Percentiles rank a stretch among this genome's conserved stretches.
Conservation (phyloP, 2,113 vertebrate species). For the Bothrops jararaca region DNA sequence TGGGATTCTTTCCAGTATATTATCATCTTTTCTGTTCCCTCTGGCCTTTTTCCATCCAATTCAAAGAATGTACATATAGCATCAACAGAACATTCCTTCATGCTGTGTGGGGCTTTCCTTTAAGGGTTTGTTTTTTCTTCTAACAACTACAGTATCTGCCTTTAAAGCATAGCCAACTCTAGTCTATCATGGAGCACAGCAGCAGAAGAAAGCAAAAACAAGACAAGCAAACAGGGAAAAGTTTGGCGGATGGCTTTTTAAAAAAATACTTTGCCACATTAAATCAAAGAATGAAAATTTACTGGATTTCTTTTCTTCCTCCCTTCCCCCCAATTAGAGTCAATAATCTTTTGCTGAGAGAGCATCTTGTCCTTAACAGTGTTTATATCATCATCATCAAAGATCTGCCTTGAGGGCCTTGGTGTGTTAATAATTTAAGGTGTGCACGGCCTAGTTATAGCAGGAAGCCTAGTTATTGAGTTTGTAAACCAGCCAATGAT, state of each 20-base stretch:
- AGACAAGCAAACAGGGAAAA: conserved; percentile 54
- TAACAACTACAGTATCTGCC: conserved; percentile 56
- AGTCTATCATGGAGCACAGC: conserved; percentile 38
- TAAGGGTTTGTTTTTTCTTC: conserved; percentile 55
- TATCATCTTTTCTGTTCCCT: conserved; percentile 69
- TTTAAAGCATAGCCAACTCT: conserved; percentile 62
- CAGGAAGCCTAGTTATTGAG: conserved; percentile 96
- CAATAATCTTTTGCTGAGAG: conserved; percentile 98
- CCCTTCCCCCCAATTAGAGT: conserved; percentile 85
- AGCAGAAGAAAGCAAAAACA: conserved; percentile 26
- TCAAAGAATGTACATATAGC: conserved; percentile 60
- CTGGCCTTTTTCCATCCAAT: conserved; percentile 71
- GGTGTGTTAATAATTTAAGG: conserved; percentile 98
- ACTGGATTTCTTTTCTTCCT: conserved; percentile 71
- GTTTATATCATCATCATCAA: conserved; percentile 94
- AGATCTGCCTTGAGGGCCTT: conserved; percentile 92
- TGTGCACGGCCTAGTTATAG: conserved; percentile 88
- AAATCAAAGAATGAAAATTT: conserved; percentile 80
- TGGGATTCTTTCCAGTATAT: conserved; percentile 63
- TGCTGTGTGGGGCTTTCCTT: conserved; percentile 50
- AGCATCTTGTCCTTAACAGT: conserved; percentile 93
- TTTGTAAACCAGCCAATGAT: conserved; percentile 98
- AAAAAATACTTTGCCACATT: conserved; percentile 72
- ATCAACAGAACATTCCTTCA: conserved; percentile 58
- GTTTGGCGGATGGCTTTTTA: conserved; percentile 20